These are phyloP conservation scores for Prietella phreatophila DNA, from an alignment of 2,113 vertebrate genomes.

Conservation along the genomic window DNA sequence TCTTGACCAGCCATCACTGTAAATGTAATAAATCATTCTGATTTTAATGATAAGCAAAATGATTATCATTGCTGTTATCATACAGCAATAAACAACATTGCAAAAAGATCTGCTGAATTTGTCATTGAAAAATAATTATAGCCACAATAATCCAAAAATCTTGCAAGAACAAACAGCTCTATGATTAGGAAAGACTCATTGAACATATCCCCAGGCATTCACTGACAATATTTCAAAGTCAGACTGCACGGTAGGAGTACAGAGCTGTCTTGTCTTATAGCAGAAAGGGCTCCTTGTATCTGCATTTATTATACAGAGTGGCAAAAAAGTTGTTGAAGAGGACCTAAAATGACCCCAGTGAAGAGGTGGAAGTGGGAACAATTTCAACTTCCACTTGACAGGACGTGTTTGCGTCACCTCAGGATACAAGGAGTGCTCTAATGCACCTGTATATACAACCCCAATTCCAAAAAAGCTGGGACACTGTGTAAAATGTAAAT, in stretches of 20 bases:
- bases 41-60: neutral
- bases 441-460: neutral
- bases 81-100: neutral
- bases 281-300: neutral
- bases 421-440: neutral
- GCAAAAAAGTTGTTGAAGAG: neutral
- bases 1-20: neutral
- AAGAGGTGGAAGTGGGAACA: neutral
- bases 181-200: neutral
- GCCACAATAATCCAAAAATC: neutral
- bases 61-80: neutral
- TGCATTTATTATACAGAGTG: slow-evolving; percentile 15
- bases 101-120: neutral
- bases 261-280: slow-evolving; percentile 1
- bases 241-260: neutral
- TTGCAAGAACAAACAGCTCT: neutral
- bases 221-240: slow-evolving; percentile 16
- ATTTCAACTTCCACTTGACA: neutral
- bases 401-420: neutral
- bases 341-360: slow-evolving; percentile 4
- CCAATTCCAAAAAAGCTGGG: too few species aligned
- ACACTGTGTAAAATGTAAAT: too few species aligned
- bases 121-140: neutral
- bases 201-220: neutral
- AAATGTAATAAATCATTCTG: neutral